These are phyloP conservation scores for Ceratoteleas bidentatus DNA, from an alignment of 1,140 invertebrate genomes.

Conservation along the genomic window DNA sequence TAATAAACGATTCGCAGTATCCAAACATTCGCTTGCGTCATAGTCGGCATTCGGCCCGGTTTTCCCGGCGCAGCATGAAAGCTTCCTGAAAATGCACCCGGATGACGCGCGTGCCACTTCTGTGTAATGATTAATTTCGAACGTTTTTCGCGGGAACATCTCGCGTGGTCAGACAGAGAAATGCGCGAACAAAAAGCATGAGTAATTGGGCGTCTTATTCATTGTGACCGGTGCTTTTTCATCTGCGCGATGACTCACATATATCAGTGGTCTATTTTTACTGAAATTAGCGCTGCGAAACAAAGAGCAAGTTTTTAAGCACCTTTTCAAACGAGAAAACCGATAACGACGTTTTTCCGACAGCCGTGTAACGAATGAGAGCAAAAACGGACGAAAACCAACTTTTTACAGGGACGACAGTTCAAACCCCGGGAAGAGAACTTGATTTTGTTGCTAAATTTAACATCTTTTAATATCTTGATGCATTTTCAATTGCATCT, in stretches of 20 bases:
- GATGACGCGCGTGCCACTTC: conserved; percentile 24
- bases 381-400: neutral
- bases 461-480: neutral
- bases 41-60: neutral
- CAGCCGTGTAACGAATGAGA: neutral
- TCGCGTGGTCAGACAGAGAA: conserved; percentile 24
- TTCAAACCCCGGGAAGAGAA: neutral
- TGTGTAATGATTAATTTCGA: conserved; percentile 29
- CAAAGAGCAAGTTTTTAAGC: conserved; percentile 18
- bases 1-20: conserved; percentile 10
- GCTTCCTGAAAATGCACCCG: conserved; percentile 22
- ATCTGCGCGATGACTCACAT: conserved; percentile 22
- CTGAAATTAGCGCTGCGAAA: conserved; percentile 14
- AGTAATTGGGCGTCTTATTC: conserved; percentile 40
- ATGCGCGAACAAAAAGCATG: conserved; percentile 43
- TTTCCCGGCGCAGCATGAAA: conserved; percentile 24
- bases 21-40: conserved; percentile 32
- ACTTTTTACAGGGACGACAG: conserved; percentile 2
- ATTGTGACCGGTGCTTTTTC: conserved; percentile 17
- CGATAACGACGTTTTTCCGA: neutral
- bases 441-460: neutral
- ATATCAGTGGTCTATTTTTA: conserved; percentile 20
- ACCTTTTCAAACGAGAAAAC: neutral
- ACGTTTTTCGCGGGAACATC: conserved; percentile 17
- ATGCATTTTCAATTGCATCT: too few relatives aligned